phyloP scores from a whole-genome alignment of 2,113 vertebrate species.

The Suricata suricatta region DNA sequence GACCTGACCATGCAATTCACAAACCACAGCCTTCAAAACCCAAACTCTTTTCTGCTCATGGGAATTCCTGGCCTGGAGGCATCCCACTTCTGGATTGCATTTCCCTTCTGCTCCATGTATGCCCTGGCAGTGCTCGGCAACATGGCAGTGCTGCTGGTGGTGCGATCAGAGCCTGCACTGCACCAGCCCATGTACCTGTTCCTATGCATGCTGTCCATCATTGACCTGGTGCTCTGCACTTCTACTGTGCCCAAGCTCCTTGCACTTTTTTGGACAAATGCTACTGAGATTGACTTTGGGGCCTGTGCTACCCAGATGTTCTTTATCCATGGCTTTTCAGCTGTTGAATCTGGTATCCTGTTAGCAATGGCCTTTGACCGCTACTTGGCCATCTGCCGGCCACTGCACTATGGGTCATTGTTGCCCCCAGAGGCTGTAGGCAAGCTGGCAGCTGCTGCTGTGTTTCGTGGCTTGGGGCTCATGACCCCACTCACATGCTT shows the following conservation, averaged over 20 bases:
- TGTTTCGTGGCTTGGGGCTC: conserved; percentile 74
- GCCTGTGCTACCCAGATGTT: conserved; percentile 80
- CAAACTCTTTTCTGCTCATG: conserved; percentile 65
- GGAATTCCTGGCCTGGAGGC: conserved; percentile 79
- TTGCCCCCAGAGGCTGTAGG: conserved; percentile 52
- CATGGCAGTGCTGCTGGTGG: conserved; percentile 65
- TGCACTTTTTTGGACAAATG: conserved; percentile 74
- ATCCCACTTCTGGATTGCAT: conserved; percentile 76
- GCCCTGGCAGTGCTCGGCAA: conserved; percentile 74
- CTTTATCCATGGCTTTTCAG: conserved; percentile 79
- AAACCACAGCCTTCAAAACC: conserved; percentile 67
- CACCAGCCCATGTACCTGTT: conserved; percentile 79
- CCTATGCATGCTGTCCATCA: conserved; percentile 71
- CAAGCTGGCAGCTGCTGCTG: conserved; percentile 64
- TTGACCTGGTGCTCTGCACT: conserved; percentile 75
- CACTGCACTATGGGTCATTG: conserved; percentile 69
- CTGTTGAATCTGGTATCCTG: conserved; percentile 77
- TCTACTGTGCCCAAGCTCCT: conserved; percentile 76
- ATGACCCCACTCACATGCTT: conserved; percentile 79
- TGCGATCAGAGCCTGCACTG: conserved; percentile 57
- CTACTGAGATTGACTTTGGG: conserved; percentile 68
- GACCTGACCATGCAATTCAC: conserved; percentile 38
- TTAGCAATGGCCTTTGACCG: conserved; percentile 77
- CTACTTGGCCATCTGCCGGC: conserved; percentile 77
- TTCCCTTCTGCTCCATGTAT: conserved; percentile 78